Conservation (phyloP, 2,113 vertebrate genomes). For the Rhinolophus sinicus region DNA sequence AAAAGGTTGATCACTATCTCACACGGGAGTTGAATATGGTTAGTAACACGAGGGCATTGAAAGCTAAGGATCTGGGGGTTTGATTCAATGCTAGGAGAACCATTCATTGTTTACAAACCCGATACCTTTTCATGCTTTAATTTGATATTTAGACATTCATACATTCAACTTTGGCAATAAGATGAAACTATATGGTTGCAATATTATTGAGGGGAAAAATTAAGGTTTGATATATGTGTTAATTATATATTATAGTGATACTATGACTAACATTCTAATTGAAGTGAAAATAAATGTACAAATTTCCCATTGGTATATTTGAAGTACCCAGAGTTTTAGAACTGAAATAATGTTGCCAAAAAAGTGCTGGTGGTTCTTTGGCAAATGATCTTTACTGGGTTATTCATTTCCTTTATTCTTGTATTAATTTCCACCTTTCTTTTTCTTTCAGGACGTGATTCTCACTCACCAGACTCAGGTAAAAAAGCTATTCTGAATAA, state of each 20-base stretch:
- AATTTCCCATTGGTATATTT: not conserved
- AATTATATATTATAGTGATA: conserved; percentile 19
- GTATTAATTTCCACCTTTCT: conserved; percentile 69
- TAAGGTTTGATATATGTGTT: conserved; percentile 16
- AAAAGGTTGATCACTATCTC: not conserved
- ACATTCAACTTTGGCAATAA: not conserved
- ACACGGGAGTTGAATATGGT: not conserved
- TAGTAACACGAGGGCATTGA: not conserved
- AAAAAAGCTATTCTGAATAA: conserved; percentile 61
- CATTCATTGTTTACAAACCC: not conserved
- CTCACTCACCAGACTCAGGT: conserved; percentile 96
- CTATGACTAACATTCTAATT: not conserved
- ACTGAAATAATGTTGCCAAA: conserved; percentile 34
- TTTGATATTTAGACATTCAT: conserved; percentile 41
- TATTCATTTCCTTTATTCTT: conserved; percentile 15
- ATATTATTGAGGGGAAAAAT: not conserved
- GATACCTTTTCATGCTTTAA: conserved; percentile 31
- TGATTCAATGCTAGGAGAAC: not conserved
- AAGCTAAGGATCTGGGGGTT: not conserved
- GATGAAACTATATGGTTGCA: conserved; percentile 30
- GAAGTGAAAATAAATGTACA: conserved; percentile 25
- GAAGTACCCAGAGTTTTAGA: not conserved
- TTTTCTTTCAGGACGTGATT: conserved; percentile 91
- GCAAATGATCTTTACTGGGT: not conserved
- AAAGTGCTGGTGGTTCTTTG: not conserved